A percentile compares a stretch with the other conserved stretches of the same genome.
These are phyloP conservation scores for Balaeniceps rex DNA, from an alignment of 2,113 vertebrate species.

Conservation along the genomic window DNA sequence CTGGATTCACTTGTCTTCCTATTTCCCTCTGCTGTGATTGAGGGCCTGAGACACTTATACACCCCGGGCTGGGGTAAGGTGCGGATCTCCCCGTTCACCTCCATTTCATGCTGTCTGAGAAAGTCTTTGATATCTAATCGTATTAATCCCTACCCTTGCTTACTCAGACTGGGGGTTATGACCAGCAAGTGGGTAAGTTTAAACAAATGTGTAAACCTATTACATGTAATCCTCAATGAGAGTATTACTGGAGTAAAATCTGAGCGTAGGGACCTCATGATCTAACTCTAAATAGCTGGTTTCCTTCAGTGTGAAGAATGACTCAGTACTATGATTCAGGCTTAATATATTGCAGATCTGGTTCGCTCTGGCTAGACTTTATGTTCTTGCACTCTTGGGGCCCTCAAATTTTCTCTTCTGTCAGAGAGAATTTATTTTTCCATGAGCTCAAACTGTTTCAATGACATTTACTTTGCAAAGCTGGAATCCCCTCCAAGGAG, in stretches of 20 bases:
- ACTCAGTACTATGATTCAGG: slow-evolving; percentile 20
- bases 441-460: not conserved
- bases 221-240: not conserved
- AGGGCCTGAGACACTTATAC: not conserved
- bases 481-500: not conserved
- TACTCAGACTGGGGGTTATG: not conserved
- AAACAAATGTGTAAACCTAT: not conserved
- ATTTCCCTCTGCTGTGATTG: not conserved
- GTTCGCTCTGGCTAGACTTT: not conserved
- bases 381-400: not conserved
- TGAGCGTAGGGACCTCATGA: not conserved
- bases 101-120: not conserved
- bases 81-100: not conserved
- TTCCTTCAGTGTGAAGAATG: slow-evolving; percentile 10
- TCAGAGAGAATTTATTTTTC: slow-evolving; percentile 21
- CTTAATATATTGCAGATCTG: slow-evolving; percentile 4
- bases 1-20: not conserved
- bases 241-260: not conserved
- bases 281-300: not conserved
- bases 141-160: not conserved
- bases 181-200: not conserved
- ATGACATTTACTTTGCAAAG: not conserved
- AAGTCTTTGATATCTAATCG: not conserved
- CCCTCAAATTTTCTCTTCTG: slow-evolving; percentile 15
- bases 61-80: not conserved